A percentile compares a stretch with the other conserved stretches of the same genome.
These are phyloP conservation scores for Acronicta leporina DNA, from an alignment of 2,888 invertebrate species.

Conservation along the genomic window DNA sequence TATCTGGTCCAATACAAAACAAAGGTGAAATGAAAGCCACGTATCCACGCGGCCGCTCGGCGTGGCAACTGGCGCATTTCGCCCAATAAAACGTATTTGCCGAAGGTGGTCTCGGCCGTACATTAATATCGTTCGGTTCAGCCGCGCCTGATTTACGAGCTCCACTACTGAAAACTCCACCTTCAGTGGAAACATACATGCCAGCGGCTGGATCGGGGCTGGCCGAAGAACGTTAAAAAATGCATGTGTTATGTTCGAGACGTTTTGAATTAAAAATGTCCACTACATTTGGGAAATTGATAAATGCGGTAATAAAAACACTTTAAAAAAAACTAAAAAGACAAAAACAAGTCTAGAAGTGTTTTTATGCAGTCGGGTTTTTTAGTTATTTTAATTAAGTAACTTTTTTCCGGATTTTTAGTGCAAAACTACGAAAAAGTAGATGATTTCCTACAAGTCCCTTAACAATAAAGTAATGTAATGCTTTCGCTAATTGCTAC, in stretches of 20 bases:
- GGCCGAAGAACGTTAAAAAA: background rate
- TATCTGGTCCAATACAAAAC: constrained; percentile 44
- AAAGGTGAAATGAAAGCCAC: constrained; percentile 47
- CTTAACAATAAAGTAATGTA: no score
- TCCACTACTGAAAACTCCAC: constrained; percentile 63
- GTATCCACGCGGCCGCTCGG: constrained; percentile 33
- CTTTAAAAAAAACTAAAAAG: no score
- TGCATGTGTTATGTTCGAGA: background rate
- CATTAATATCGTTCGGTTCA: constrained; percentile 63
- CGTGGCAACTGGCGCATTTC: constrained; percentile 50
- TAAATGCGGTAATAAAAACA: background rate
- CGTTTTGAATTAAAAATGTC: background rate
- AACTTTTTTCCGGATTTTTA: no score
- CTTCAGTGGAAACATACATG: constrained; percentile 52
- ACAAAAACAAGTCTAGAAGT: no score
- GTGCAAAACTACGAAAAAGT: no score
- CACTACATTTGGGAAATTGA: background rate
- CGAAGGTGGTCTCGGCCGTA: constrained; percentile 59
- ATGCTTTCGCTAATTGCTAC: no score
- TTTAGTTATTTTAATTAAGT: no score
- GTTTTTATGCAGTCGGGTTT: no score
- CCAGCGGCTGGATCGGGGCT: constrained; percentile 2
- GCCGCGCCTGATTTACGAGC: constrained; percentile 64
- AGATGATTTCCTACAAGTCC: no score
- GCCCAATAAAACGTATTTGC: constrained; percentile 64